These are phyloP conservation scores for Shargacucullia verbasci DNA, from an alignment of 2,888 invertebrate genomes.

Conservation along the genomic window DNA sequence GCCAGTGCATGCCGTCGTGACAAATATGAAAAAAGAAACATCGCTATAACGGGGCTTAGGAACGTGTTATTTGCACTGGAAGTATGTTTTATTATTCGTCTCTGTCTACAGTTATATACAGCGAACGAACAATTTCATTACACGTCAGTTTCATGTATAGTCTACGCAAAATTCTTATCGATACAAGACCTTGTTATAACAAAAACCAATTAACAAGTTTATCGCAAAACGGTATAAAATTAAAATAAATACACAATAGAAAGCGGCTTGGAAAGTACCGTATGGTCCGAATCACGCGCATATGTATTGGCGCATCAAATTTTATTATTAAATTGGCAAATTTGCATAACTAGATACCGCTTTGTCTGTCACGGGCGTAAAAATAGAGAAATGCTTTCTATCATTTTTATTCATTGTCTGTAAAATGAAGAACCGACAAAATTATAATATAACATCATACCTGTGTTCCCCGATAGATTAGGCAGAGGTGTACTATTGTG, in stretches of 20 bases:
- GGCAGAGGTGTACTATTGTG: too few species aligned
- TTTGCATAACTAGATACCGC: constrained; percentile 45
- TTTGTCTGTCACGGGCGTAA: constrained; percentile 33
- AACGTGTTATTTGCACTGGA: constrained; percentile 24
- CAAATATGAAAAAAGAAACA: constrained; percentile 39
- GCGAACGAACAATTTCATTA: too few species aligned
- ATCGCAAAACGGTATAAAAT: constrained; percentile 21
- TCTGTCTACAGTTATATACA: too few species aligned
- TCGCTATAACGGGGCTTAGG: constrained; percentile 15
- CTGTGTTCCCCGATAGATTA: too few species aligned
- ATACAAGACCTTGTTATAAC: neutral
- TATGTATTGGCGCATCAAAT: too few species aligned
- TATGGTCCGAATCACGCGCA: constrained; percentile 21
- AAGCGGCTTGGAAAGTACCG: constrained; percentile 30
- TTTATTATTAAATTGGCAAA: constrained; percentile 41
- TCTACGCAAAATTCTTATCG: neutral
- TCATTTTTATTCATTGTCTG: constrained; percentile 3
- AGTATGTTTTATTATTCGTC: too few species aligned
- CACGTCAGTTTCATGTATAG: too few species aligned
- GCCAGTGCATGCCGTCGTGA: constrained; percentile 12
- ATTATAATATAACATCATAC: too few species aligned
- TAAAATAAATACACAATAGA: constrained; percentile 16
- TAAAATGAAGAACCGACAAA: too few species aligned
- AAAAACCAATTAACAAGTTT: constrained; percentile 22
- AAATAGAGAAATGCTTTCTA: constrained; percentile 8